Base-by-base conservation (phyloP, 2,797 vertebrate genomes). In the Galago senegalensis region DNA sequence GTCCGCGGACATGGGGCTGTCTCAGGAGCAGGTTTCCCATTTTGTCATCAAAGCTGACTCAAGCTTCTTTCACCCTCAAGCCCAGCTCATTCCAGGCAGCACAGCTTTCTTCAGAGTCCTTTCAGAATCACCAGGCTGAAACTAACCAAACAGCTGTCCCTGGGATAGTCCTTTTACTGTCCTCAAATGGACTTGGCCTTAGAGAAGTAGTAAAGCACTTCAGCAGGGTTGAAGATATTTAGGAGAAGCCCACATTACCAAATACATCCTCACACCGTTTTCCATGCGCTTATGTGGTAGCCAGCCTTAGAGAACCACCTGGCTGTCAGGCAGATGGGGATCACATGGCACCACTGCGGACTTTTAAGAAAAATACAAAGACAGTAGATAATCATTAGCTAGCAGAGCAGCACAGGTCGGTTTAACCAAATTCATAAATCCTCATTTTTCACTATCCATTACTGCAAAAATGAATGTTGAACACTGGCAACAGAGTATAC, bases 301-400 rank as follows among this genome's bases (percentile, higher is more conserved):
- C 76, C 21, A 25, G 75, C 60, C n/a, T 73, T 43, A 2, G 61
- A 34, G 27, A 14, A 16, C 67, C 6, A 43, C 63, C 77, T 21
- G 31, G 37, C 83, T 13, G 0, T 58, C 21, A 7, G 70, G 7
- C n/a, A 2, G 31, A 37, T 8, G 61, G 40, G 21, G 70, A 27
- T 40, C 37, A 21, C 8, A 21, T 2, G 17, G 82, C 90, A 29
- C 87, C 60, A 21, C 72, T 12, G 27, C 95, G 56, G 72, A 91
- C 69, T 63, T 56, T 60, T 91, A 29, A 65, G 73, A 70, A 95
- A 94, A 95, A 75, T 40, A 92, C 92, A 82, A 91, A 82, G 91
- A 93, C 94, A 93, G 31, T 2, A 60, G 79, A 49, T 63, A 5
- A 4, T 72, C 90, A 23, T 2, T n/a, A 37, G 58, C 92, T 63